phyloP scores from a whole-genome alignment of 2,113 vertebrate species.

The Phrynocephalus versicolor region DNA sequence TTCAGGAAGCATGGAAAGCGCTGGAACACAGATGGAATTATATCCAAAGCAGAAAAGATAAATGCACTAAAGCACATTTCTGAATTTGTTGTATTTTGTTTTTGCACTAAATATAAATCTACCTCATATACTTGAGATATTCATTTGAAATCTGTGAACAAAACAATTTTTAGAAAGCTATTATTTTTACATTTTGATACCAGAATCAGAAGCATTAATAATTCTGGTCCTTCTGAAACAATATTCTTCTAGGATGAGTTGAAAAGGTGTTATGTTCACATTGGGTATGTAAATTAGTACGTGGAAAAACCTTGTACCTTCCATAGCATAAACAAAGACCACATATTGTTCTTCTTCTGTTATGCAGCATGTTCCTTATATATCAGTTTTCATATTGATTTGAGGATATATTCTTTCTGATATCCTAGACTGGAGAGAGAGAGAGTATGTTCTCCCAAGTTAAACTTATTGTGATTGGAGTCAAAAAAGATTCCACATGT shows the following conservation, averaged over 20 bases:
- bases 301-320: neutral
- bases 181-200: neutral
- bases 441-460: neutral
- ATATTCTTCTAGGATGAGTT: neutral
- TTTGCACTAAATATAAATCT: neutral
- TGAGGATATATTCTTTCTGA: conserved; percentile 4
- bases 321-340: neutral
- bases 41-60: neutral
- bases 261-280: neutral
- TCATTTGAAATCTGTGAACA: neutral
- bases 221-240: neutral
- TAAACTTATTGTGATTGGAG: conserved; percentile 19
- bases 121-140: neutral
- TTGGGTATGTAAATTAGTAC: neutral
- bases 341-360: neutral
- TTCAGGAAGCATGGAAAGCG: neutral
- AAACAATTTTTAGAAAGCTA: neutral
- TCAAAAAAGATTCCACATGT: conserved; percentile 8
- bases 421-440: neutral
- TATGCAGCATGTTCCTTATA: neutral
- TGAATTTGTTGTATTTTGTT: neutral
- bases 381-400: conserved; percentile 16
- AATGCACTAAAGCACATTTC: neutral
- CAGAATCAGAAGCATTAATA: neutral
- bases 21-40: neutral